phyloP scores from a whole-genome alignment of 53 echinoderm and acorn worm genomes.

The Holothuria leucospilota region DNA sequence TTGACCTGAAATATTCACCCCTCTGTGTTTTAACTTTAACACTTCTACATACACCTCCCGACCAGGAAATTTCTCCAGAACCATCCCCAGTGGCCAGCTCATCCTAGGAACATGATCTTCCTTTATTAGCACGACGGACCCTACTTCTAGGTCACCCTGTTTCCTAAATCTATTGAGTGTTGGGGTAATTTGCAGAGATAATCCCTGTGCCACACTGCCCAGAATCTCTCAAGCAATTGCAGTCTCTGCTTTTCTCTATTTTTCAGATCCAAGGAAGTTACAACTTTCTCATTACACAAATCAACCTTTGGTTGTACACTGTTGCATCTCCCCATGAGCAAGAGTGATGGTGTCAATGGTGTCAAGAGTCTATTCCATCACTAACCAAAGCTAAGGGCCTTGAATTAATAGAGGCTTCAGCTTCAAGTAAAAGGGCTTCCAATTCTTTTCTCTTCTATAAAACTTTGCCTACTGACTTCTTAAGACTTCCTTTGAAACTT shows the following conservation, averaged over 20 bases:
- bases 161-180: not conserved
- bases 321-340: not conserved
- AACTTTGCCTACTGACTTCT: conserved; percentile 3
- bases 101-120: conserved; percentile 39
- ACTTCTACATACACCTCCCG: not conserved
- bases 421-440: conserved; percentile 5
- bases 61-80: conserved; percentile 13
- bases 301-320: conserved; percentile 9
- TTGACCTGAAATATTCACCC: not conserved
- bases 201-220: conserved; percentile 22
- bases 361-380: not conserved
- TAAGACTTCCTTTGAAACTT: not conserved
- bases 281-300: not conserved
- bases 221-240: not conserved
- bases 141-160: not conserved
- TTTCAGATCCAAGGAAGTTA: not conserved
- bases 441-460: conserved; percentile 20
- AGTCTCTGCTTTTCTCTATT: not conserved
- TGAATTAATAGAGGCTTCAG: conserved; percentile 9
- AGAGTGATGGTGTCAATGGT: not conserved
- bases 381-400: not conserved
- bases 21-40: conserved; percentile 1
- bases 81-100: conserved; percentile 12
- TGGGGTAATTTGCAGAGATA: conserved; percentile 31
- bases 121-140: conserved; percentile 23